Conservation (phyloP, 2,113 vertebrate species). For the Pomatostomus ruficeps region DNA sequence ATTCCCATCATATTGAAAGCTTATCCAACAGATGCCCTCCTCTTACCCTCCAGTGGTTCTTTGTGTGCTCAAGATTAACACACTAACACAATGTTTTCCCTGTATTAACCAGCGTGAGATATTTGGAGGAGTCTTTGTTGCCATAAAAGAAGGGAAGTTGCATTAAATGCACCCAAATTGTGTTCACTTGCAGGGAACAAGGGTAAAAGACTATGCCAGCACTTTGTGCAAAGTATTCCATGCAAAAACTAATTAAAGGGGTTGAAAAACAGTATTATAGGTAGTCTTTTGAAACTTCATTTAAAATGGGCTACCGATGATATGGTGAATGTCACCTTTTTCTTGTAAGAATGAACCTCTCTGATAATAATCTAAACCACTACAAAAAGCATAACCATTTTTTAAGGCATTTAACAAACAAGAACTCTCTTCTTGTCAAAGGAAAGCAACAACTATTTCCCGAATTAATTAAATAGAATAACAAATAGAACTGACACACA, state of each 20-base stretch:
- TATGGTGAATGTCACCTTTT: constrained; percentile 85
- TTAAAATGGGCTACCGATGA: constrained; percentile 64
- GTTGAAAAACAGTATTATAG: constrained; percentile 43
- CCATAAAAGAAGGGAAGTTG: constrained; percentile 69
- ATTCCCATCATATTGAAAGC: constrained; percentile 70
- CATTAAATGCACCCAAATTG: constrained; percentile 74
- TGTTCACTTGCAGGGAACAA: constrained; percentile 61
- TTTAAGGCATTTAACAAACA: constrained; percentile 80
- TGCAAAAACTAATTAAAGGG: constrained; percentile 69
- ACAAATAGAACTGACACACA: constrained; percentile 49
- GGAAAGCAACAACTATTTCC: constrained; percentile 56
- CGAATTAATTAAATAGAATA: constrained; percentile 65
- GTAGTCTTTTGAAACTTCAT: constrained; percentile 59
- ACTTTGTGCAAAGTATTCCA: constrained; percentile 46
- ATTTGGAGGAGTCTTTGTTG: constrained; percentile 72
- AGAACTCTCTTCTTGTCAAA: constrained; percentile 44
- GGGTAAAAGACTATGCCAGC: constrained; percentile 63
- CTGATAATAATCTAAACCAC: constrained; percentile 86
- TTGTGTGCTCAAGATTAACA: constrained; percentile 74
- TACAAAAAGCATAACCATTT: neutral
- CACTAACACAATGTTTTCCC: constrained; percentile 56
- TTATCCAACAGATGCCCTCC: constrained; percentile 82
- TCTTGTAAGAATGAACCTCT: constrained; percentile 81
- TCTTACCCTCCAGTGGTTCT: constrained; percentile 66
- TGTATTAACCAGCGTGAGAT: constrained; percentile 38